phyloP scores from a whole-genome alignment of 1,140 invertebrate species.

The Camponotus vicinus region DNA sequence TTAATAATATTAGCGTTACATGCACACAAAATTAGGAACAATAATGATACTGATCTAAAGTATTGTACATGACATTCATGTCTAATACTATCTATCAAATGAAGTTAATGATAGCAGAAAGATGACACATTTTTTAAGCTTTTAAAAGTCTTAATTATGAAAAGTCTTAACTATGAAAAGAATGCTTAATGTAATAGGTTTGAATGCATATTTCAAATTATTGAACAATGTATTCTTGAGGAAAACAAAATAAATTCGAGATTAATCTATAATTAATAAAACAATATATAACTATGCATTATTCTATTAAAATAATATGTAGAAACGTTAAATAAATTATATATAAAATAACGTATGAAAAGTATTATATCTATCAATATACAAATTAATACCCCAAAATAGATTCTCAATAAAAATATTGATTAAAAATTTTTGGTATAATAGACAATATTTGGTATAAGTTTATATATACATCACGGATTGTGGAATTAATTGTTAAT shows the following conservation, averaged over 20 bases:
- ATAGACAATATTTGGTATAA: not conserved
- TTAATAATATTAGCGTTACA: not conserved
- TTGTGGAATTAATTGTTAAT: constrained; percentile 30
- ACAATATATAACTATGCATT: not conserved
- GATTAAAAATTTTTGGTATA: constrained; percentile 5
- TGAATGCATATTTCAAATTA: constrained; percentile 15
- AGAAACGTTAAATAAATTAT: constrained; percentile 18
- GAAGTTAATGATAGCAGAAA: constrained; percentile 18
- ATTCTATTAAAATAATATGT: not conserved
- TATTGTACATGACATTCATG: not conserved
- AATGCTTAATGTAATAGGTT: constrained; percentile 9
- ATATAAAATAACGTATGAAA: not conserved
- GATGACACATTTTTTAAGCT: not conserved
- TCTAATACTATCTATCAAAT: constrained; percentile 29
- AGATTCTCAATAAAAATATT: constrained; percentile 14
- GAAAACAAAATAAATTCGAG: not conserved
- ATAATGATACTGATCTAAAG: constrained; percentile 16
- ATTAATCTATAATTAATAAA: constrained; percentile 10
- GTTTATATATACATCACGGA: not conserved
- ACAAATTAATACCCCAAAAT: constrained; percentile 3
- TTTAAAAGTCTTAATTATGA: not conserved
- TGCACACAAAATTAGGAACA: constrained; percentile 60
- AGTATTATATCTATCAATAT: not conserved
- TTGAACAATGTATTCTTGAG: constrained; percentile 1
- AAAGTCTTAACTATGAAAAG: not conserved